Base-by-base conservation (phyloP, 2,797 vertebrate genomes). In the Alectoris magna region DNA sequence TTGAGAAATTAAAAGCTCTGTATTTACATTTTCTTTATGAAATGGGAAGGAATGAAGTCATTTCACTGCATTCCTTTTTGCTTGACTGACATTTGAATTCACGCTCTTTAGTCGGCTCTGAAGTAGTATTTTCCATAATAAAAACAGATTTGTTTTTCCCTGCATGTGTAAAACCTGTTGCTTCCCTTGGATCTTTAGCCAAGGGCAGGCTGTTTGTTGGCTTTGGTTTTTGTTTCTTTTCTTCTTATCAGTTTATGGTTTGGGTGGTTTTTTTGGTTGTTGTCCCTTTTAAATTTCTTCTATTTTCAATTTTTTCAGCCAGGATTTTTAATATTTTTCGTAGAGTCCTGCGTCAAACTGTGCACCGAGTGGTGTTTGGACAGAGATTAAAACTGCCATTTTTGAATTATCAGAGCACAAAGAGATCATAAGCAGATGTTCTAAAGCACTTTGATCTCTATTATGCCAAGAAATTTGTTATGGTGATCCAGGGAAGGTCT, bases 1-100 rank as follows among this genome's bases (percentile, higher is more conserved):
- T 89, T 97, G 49, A 68, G 90, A 96, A 96, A 96, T 95, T 60
- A 95, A 96, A 95, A 75, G 53, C 85, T 58, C 60, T 79, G 2
- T 70, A n/a, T 96, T 96, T 91, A 76, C 56, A 71, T 96, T 94
- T 94, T 91, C 96, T 94, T 96, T 92, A 88, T 86, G 79, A 92
- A 96, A 67, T 0, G 16, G 89, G 64, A 80, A 83, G 56, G 84
- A 94, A 94, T 95, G 82, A 95, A 92, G 91, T 74, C 84, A 94
- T 97, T 94, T 84, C 75, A 56, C 63, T 75, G 73, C 88, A 87
- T 96, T 97, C 71, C 94, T 77, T 91, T 85, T 91, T 92, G 71
- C 88, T 95, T 87, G 84, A 96, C 93, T 96, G 96, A 94, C 95
- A 67, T 92, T 96, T 88, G 83, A 95, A 96, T 97, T 96, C 92